Evolutionary conservation across 2,888 invertebrate species (phyloP).

Genomic region (Lepetodrilus schrolli): DNA sequence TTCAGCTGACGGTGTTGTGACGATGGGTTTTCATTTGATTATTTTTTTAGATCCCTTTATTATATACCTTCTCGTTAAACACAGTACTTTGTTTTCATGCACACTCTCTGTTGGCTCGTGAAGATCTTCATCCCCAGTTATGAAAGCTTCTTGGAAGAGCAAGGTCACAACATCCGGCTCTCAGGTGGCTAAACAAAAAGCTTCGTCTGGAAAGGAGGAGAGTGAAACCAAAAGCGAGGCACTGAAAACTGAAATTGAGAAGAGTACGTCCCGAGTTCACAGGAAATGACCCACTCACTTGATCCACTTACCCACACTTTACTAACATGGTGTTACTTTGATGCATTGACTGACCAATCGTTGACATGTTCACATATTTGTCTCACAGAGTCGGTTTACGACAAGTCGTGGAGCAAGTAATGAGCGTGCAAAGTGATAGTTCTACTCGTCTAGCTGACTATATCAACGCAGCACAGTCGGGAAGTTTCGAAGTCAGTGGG

Average conservation of each 20-base stretch:
- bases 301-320: too few relatives aligned
- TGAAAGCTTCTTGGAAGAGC: not conserved
- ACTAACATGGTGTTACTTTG: too few relatives aligned
- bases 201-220: not conserved
- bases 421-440: constrained; percentile 60
- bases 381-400: constrained; percentile 50
- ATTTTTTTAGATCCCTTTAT: not conserved
- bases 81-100: constrained; percentile 17
- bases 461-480: constrained; percentile 49
- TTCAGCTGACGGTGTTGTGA: constrained; percentile 16
- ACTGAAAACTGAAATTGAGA: not conserved
- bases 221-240: not conserved
- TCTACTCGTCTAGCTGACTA: constrained; percentile 62
- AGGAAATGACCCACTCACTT: too few relatives aligned
- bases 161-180: not conserved
- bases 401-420: constrained; percentile 62
- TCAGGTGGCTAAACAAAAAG: not conserved
- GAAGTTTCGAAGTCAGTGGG: constrained; percentile 49
- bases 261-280: not conserved
- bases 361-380: not conserved
- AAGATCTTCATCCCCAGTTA: not conserved
- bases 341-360: constrained; percentile 2
- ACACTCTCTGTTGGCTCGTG: not conserved
- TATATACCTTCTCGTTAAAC: not conserved
- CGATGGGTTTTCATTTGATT: not conserved